Conservation (phyloP, 2,888 invertebrate genomes). For the Heteromyza rotundicornis region DNA sequence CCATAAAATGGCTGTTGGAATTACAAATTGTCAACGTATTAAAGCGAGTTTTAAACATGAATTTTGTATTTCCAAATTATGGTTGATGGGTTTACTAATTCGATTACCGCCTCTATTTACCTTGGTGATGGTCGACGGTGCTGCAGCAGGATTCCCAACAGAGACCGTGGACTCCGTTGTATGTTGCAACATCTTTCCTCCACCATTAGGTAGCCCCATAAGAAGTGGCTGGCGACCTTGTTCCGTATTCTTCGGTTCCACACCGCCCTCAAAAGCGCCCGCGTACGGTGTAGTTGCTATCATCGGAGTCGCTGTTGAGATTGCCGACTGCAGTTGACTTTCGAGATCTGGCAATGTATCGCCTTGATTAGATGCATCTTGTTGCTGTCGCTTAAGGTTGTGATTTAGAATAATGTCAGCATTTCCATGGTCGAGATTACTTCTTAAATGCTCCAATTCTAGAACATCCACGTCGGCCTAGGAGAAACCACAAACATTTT, state of each 20-base stretch:
- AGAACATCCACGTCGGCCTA: constrained; percentile 65
- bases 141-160: constrained; percentile 20
- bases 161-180: too few species aligned
- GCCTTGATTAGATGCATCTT: too few species aligned
- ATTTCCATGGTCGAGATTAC: constrained; percentile 36
- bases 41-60: too few species aligned
- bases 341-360: constrained; percentile 53
- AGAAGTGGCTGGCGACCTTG: constrained; percentile 43
- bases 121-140: constrained; percentile 35
- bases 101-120: constrained; percentile 27
- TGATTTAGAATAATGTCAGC: constrained; percentile 35
- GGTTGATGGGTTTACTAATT: not conserved
- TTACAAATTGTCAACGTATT: constrained; percentile 21
- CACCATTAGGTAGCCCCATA: constrained; percentile 41
- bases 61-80: too few species aligned
- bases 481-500: constrained; percentile 9
- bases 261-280: constrained; percentile 40
- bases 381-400: too few species aligned
- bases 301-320: constrained; percentile 37
- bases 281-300: constrained; percentile 40
- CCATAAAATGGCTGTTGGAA: constrained; percentile 67
- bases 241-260: constrained; percentile 36
- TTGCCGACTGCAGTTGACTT: constrained; percentile 48
- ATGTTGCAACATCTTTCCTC: too few species aligned
- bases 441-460: constrained; percentile 65